Conservation (phyloP, 2,888 invertebrate species). For the Dugesia japonica region DNA sequence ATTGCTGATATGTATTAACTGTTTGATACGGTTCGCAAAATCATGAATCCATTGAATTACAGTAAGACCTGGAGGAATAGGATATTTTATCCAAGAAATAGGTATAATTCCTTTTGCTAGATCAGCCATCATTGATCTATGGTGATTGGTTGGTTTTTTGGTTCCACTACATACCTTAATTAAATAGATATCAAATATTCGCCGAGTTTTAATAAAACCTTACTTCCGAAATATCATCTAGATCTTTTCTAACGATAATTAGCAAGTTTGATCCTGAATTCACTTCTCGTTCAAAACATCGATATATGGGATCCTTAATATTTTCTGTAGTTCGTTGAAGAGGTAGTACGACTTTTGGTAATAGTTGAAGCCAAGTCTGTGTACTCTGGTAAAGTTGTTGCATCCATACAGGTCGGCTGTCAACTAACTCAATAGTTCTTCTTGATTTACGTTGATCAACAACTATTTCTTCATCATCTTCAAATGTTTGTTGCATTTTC, state of each 20-base stretch:
- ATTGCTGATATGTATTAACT: conserved; percentile 68
- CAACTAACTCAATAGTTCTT: conserved; percentile 49
- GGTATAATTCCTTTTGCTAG: conserved; percentile 88
- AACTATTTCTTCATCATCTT: conserved; percentile 37
- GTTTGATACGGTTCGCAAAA: conserved; percentile 78
- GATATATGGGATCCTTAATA: conserved; percentile 90
- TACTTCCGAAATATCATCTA: conserved; percentile 38
- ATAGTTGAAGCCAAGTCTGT: conserved; percentile 70
- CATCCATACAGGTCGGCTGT: conserved; percentile 95
- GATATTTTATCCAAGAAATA: conserved; percentile 76
- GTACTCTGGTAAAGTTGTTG: conserved; percentile 78
- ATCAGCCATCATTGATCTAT: conserved; percentile 77
- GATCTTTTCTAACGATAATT: conserved; percentile 60
- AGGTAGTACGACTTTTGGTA: conserved; percentile 58
- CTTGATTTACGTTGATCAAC: conserved; percentile 36
- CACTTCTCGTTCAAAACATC: conserved; percentile 80
- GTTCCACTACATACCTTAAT: conserved; percentile 71
- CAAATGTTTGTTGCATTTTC: conserved; percentile 66
- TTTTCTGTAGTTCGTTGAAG: conserved; percentile 86
- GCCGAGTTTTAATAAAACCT: background rate
- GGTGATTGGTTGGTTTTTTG: conserved; percentile 96
- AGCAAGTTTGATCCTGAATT: conserved; percentile 74
- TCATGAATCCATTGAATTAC: conserved; percentile 94
- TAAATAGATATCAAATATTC: background rate
- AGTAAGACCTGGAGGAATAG: conserved; percentile 77